These are phyloP conservation scores for Mola mola DNA, from an alignment of 2,113 vertebrate genomes.

Conservation along the genomic window DNA sequence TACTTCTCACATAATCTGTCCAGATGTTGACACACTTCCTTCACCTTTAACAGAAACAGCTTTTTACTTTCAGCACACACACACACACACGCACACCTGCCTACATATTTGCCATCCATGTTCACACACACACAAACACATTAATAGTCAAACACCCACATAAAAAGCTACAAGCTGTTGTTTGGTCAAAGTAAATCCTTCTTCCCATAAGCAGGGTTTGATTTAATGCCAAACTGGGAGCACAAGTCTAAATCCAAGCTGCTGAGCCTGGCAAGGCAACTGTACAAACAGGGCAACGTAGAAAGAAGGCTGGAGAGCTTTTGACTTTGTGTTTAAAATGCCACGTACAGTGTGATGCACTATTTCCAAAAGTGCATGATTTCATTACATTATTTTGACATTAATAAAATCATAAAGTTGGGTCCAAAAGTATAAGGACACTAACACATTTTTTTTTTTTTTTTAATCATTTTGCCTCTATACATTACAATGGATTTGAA, in stretches of 20 bases:
- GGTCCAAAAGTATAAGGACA: too few species aligned
- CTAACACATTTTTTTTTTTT: too few species aligned
- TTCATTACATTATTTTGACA: too few species aligned
- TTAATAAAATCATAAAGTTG: too few species aligned
- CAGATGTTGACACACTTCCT: constrained; percentile 20
- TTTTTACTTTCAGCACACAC: constrained; percentile 1
- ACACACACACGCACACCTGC: constrained; percentile 3
- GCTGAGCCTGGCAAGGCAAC: constrained; percentile 24
- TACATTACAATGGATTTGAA: too few species aligned
- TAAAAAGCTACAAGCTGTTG: constrained; percentile 14
- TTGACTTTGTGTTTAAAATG: background rate
- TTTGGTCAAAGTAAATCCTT: constrained; percentile 46
- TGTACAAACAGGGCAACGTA: constrained; percentile 1
- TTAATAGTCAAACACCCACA: constrained; percentile 4
- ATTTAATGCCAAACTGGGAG: constrained; percentile 49
- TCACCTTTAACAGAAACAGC: background rate
- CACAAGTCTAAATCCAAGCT: constrained; percentile 52
- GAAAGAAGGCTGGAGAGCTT: background rate
- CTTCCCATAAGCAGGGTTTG: constrained; percentile 53
- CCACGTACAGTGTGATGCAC: background rate
- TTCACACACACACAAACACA: background rate
- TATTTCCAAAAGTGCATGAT: too few species aligned
- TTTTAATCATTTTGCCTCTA: too few species aligned
- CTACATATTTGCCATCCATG: background rate
- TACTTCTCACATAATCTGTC: background rate